A percentile compares a stretch with the other conserved stretches of the same genome.
Conservation (phyloP, 2,113 vertebrate species). For the Lepus americanus region DNA sequence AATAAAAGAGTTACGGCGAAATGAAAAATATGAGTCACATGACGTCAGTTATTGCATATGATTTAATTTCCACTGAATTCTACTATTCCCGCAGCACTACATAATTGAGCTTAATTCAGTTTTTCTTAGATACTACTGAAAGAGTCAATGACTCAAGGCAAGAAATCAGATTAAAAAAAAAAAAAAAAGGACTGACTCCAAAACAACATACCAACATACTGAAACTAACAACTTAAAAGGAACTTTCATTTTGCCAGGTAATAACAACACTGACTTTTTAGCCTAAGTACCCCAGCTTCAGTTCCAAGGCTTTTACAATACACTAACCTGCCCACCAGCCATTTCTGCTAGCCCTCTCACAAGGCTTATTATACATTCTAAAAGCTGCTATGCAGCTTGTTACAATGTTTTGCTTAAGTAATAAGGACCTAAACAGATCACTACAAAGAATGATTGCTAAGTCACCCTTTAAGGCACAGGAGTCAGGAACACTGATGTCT, state of each 20-base stretch:
- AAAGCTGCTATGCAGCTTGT: neutral
- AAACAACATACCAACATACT: constrained; percentile 52
- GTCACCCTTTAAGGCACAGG: neutral
- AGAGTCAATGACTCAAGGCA: constrained; percentile 57
- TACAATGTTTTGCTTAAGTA: neutral
- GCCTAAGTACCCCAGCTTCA: neutral
- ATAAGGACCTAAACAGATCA: neutral
- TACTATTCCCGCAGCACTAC: constrained; percentile 5
- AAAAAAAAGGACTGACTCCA: constrained; percentile 50
- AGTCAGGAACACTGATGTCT: neutral
- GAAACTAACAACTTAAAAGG: constrained; percentile 22
- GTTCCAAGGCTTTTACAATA: neutral
- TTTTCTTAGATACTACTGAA: constrained; percentile 47
- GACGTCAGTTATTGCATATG: constrained; percentile 55
- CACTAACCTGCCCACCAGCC: neutral
- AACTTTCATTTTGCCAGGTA: constrained; percentile 16
- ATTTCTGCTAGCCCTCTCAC: neutral
- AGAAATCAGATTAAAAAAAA: constrained; percentile 70
- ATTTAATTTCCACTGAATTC: constrained; percentile 56
- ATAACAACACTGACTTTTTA: neutral
- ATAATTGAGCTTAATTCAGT: constrained; percentile 72
- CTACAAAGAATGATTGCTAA: neutral
- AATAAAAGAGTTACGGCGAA: constrained; percentile 57
- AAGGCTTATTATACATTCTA: neutral
- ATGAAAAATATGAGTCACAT: constrained; percentile 57